phyloP scores from a whole-genome alignment of 2,888 invertebrate genomes.

The Holacanthella duospinosa region DNA sequence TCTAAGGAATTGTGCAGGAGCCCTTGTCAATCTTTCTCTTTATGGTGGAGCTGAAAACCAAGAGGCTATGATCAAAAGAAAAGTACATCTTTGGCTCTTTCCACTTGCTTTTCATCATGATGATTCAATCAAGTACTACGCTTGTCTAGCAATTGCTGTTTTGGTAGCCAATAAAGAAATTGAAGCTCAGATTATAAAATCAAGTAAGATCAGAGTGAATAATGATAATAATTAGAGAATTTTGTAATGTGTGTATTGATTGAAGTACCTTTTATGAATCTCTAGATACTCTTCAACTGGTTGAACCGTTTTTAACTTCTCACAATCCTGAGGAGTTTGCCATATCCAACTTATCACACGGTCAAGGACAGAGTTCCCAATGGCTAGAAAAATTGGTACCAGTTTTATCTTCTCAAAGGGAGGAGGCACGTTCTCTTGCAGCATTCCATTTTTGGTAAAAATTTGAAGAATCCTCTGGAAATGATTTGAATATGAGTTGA shows the following conservation, averaged over 20 bases:
- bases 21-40: slow-evolving; percentile 86
- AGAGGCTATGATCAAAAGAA: slow-evolving; percentile 89
- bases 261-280: not conserved
- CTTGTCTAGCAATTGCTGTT: slow-evolving; percentile 92
- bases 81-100: slow-evolving; percentile 93
- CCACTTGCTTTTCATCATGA: slow-evolving; percentile 93
- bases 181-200: slow-evolving; percentile 88
- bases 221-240: not conserved
- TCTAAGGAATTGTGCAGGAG: slow-evolving; percentile 89
- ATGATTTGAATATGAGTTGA: slow-evolving; percentile 2
- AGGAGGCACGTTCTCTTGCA: slow-evolving; percentile 90
- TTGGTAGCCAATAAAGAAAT: slow-evolving; percentile 95
- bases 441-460: slow-evolving; percentile 65
- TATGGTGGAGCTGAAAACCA: slow-evolving; percentile 96
- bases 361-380: slow-evolving; percentile 89
- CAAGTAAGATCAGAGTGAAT: slow-evolving; percentile 41
- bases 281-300: slow-evolving; percentile 80
- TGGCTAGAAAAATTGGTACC: slow-evolving; percentile 90
- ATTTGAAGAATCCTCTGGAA: not conserved
- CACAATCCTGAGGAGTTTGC: slow-evolving; percentile 95
- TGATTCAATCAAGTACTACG: slow-evolving; percentile 95
- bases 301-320: slow-evolving; percentile 89
- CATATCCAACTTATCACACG: slow-evolving; percentile 77
- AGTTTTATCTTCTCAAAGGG: slow-evolving; percentile 82
- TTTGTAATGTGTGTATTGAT: too few relatives aligned